Percentiles rank a stretch among this genome's conserved stretches.
These are phyloP conservation scores for Neoarius graeffei DNA, from an alignment of 2,113 vertebrate species.

Conservation along the genomic window DNA sequence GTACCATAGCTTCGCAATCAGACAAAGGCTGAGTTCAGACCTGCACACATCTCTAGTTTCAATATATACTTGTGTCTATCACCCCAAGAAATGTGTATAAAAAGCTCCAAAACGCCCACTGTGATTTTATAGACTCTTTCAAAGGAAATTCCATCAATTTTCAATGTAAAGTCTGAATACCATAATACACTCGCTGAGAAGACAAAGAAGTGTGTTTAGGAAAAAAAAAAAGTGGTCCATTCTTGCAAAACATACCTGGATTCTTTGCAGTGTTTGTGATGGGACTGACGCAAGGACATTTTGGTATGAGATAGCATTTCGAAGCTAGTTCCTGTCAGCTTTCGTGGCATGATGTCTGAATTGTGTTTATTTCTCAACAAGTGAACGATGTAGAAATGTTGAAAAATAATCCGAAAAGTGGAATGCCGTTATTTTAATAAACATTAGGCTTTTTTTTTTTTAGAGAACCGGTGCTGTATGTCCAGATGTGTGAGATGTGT, in stretches of 20 bases:
- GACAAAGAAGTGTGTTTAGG: neutral
- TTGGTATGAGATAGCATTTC: neutral
- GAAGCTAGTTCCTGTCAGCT: neutral
- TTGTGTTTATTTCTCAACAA: neutral
- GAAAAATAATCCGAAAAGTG: neutral
- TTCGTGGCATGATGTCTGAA: neutral
- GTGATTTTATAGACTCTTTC: neutral
- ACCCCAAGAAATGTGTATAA: neutral
- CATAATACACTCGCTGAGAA: neutral
- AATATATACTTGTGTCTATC: neutral
- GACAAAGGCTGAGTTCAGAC: no score
- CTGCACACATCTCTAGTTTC: no score
- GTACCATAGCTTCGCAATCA: no score
- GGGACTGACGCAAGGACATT: neutral
- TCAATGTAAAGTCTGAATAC: neutral
- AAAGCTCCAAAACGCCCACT: neutral
- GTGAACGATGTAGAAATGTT: neutral
- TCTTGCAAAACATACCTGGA: neutral
- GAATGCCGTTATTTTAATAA: neutral
- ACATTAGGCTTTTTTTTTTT: neutral
- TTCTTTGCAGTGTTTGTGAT: neutral
- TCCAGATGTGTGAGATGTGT: neutral
- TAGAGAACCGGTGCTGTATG: neutral
- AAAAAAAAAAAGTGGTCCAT: neutral
- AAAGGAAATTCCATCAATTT: neutral